phyloP scores from a whole-genome alignment of 2,888 invertebrate genomes.

The Eupithecia inturbata region DNA sequence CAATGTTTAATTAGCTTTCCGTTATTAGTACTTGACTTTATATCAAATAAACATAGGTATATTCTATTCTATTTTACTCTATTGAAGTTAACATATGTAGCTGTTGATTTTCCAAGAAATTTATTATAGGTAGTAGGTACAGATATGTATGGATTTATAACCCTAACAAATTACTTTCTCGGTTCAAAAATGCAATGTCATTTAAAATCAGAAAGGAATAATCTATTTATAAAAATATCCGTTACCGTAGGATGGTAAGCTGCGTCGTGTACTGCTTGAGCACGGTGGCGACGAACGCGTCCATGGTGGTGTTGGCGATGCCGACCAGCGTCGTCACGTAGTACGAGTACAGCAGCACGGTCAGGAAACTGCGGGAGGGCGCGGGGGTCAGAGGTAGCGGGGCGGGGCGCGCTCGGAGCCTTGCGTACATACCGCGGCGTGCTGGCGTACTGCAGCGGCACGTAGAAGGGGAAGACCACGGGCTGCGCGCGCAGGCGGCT shows the following conservation, averaged over 20 bases:
- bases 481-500: constrained; percentile 48
- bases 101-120: no score
- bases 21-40: no score
- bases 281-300: constrained; percentile 74
- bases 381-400: background rate
- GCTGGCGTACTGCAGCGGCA: constrained; percentile 43
- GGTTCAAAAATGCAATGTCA: background rate
- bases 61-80: no score
- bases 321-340: constrained; percentile 74
- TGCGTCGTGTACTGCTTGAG: constrained; percentile 71
- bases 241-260: constrained; percentile 63
- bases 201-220: background rate
- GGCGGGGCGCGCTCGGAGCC: background rate
- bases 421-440: constrained; percentile 37
- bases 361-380: constrained; percentile 57
- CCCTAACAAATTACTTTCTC: no score
- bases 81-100: no score
- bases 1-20: no score
- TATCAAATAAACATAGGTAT: no score
- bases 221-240: background rate
- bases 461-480: constrained; percentile 62
- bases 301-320: constrained; percentile 79
- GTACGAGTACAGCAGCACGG: constrained; percentile 68
- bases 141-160: no score
- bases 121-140: no score